A percentile compares a stretch with the other conserved stretches of the same genome.
Conservation (phyloP, 1,140 invertebrate species). For the Drosophila murphyi region DNA sequence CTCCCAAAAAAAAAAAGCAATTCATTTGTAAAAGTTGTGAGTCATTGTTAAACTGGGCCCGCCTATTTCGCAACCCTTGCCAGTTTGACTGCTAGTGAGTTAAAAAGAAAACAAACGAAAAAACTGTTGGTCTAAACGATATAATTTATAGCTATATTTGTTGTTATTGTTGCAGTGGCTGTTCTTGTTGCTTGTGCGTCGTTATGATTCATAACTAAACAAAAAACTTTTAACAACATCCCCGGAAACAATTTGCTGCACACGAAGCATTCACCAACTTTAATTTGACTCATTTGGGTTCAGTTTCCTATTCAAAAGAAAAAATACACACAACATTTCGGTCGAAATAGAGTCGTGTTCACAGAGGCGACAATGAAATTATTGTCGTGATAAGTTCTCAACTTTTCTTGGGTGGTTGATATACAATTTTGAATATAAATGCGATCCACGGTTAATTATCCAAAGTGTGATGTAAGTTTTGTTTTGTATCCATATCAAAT, state of each 20-base stretch:
- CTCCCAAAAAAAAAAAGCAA: constrained; percentile 30
- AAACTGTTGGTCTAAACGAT: constrained; percentile 43
- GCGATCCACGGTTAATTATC: too few relatives aligned
- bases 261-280: constrained; percentile 78
- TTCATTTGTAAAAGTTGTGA: constrained; percentile 59
- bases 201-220: constrained; percentile 81
- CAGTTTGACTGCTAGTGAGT: constrained; percentile 4
- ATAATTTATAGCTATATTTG: constrained; percentile 56
- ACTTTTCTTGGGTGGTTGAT: constrained; percentile 25
- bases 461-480: too few relatives aligned
- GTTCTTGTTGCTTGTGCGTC: constrained; percentile 56
- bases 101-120: constrained; percentile 15
- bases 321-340: constrained; percentile 26
- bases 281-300: constrained; percentile 66
- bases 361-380: constrained; percentile 30
- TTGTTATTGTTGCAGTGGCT: constrained; percentile 42
- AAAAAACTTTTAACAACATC: constrained; percentile 70
- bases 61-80: constrained; percentile 27
- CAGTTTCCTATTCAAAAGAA: constrained; percentile 27
- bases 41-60: constrained; percentile 56
- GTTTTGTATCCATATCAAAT: too few relatives aligned
- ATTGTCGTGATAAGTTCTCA: neutral
- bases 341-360: constrained; percentile 11
- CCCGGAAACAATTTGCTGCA: constrained; percentile 80
- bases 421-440: neutral